Base-by-base conservation (phyloP, 2,888 invertebrate species). In the Agrotis exclamationis region DNA sequence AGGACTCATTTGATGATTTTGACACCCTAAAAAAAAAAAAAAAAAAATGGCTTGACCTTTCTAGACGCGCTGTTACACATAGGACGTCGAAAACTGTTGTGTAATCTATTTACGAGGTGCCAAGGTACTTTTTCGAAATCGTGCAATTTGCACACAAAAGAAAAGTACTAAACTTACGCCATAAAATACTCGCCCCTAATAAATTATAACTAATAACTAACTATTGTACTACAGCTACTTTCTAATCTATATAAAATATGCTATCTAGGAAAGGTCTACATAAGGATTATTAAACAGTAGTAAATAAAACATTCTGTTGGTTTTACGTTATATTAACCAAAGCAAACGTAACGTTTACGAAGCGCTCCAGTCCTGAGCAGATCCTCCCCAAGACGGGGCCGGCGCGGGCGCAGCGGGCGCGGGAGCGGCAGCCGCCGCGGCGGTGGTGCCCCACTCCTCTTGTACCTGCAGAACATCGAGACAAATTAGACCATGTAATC, bases 331-430 rank as follows among this genome's bases (percentile, higher is more conserved):
- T 91, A 91, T 93, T 92, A 93, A 88, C 90, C 88, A 83, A 83
- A 85, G 80, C 75, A 87, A 88, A 88, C 84, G 73, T 54, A 75
- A 82, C 69, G 83, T 90, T 93, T 96, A 95, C 76, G 94, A 82
- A 45, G 95, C 95, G 87, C 93, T 96, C 97, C 97, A 97, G 89
- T 97, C 97, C 79, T 95, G 95, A 48, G 96, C 93, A 54, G 97
- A 93, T 76, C 97, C 96, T 80, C 97, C 97, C 97, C 97, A 97
- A 58, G 97, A 97, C 9, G 97, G 96, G 5, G 96, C 86, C 2
- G 95, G 88, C 1, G 96, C 92, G 50, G 96, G 89, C 0, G 95
- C 88, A 85, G 91, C 84, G 0, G 96, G 92, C 1, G 96, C 89
- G 0, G 95, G 89, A 85, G 94, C 89, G 0, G 92, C 88, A 13